Percentiles rank a stretch among this genome's conserved stretches.
phyloP scores from a whole-genome alignment of 2,888 invertebrate species.

The Caenorhabditis angaria region DNA sequence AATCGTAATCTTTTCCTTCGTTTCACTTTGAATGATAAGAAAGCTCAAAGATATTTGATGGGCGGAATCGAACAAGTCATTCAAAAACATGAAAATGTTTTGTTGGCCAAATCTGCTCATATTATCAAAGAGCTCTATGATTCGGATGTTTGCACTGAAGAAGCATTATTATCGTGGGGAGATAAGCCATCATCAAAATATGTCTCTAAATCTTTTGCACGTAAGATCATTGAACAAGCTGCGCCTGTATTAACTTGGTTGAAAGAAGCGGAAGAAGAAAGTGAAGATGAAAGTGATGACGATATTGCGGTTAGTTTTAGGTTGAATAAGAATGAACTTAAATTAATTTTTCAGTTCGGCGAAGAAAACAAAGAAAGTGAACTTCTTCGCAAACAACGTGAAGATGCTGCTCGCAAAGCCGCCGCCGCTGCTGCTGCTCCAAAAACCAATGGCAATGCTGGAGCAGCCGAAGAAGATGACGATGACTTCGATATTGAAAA shows the following conservation, averaged over 20 bases:
- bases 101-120: conserved; percentile 88
- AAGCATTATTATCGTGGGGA: conserved; percentile 92
- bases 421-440: conserved; percentile 25
- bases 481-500: conserved; percentile 67
- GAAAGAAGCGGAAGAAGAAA: conserved; percentile 90
- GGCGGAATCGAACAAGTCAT: conserved; percentile 91
- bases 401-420: conserved; percentile 30
- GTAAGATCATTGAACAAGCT: conserved; percentile 90
- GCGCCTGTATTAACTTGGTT: conserved; percentile 95
- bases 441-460: conserved; percentile 18
- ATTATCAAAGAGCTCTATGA: conserved; percentile 93
- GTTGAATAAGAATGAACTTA: not conserved
- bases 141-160: conserved; percentile 91
- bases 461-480: conserved; percentile 32
- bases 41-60: conserved; percentile 82
- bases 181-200: conserved; percentile 88
- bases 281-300: conserved; percentile 80
- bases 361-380: conserved; percentile 42
- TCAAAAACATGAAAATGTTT: conserved; percentile 74
- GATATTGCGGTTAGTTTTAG: conserved; percentile 73
- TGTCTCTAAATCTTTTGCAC: conserved; percentile 85
- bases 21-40: conserved; percentile 65
- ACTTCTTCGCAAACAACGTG: conserved; percentile 46
- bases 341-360: conserved; percentile 54
- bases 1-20: conserved; percentile 79